Evolutionary conservation across 1,140 invertebrate species (phyloP).

Genomic region (Philaenus spumarius): DNA sequence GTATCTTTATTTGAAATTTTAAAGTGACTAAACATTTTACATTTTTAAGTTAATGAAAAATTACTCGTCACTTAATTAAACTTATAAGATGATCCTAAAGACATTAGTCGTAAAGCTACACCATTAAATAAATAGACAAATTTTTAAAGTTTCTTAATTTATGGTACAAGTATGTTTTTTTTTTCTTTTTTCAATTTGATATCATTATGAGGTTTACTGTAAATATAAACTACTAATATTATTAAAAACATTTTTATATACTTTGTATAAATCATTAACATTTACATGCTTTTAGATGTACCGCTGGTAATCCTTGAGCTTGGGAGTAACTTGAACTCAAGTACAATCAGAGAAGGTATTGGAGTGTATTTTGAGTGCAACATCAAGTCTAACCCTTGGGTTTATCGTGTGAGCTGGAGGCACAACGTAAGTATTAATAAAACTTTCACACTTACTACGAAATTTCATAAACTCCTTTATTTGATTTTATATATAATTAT

Average conservation of each 20-base stretch:
- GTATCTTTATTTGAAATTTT: background rate
- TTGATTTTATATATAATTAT: background rate
- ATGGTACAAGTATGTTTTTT: no score
- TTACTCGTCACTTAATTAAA: background rate
- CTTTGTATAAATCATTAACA: no score
- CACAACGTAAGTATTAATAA: conserved; percentile 63
- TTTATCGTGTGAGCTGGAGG: conserved; percentile 75
- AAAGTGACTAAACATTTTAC: background rate
- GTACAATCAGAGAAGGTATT: conserved; percentile 70
- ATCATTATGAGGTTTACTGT: background rate
- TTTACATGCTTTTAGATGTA: conserved; percentile 58
- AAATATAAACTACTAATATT: background rate
- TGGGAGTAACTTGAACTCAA: conserved; percentile 71
- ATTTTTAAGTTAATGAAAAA: background rate
- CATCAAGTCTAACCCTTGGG: conserved; percentile 82
- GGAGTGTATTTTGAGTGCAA: conserved; percentile 89
- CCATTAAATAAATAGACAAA: background rate
- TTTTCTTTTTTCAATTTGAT: background rate
- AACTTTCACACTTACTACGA: background rate
- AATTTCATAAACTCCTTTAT: no score
- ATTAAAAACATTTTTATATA: no score
- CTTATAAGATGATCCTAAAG: background rate
- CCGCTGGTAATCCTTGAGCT: conserved; percentile 73
- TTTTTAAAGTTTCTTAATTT: background rate
- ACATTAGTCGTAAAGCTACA: background rate